phyloP scores from a whole-genome alignment of 2,113 vertebrate genomes.

The Thamnophis sirtalis region DNA sequence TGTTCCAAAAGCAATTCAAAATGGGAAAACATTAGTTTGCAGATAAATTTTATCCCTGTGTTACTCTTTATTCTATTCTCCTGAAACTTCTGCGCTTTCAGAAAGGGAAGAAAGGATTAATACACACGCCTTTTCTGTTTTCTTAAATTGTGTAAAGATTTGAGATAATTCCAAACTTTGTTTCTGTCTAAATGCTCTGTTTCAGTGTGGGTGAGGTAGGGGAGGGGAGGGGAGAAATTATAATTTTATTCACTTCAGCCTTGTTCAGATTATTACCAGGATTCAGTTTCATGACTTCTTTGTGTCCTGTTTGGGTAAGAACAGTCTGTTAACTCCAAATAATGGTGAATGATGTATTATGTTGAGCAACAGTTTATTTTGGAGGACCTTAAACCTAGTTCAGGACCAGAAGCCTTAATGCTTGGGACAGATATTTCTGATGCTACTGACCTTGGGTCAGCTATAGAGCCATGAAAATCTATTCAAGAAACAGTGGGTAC shows the following conservation, averaged over 20 bases:
- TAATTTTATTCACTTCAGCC: neutral
- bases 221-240: neutral
- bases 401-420: neutral
- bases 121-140: neutral
- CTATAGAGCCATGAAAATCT: neutral
- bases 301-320: constrained; percentile 15
- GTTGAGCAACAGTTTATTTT: constrained; percentile 3
- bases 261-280: constrained; percentile 4
- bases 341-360: neutral
- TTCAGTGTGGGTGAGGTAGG: neutral
- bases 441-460: neutral
- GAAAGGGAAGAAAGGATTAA: neutral
- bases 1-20: neutral
- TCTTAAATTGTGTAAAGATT: neutral
- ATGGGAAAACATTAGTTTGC: neutral
- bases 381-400: neutral
- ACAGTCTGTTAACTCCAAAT: constrained; percentile 10
- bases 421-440: neutral
- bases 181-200: neutral
- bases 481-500: neutral
- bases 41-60: neutral
- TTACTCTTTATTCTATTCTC: neutral
- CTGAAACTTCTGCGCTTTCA: neutral
- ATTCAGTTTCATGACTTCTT: constrained; percentile 13
- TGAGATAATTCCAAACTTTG: neutral